A percentile compares a stretch with the other conserved stretches of the same genome.
These are phyloP conservation scores for Asarcornis scutulata DNA, from an alignment of 2,113 vertebrate genomes.

Conservation along the genomic window DNA sequence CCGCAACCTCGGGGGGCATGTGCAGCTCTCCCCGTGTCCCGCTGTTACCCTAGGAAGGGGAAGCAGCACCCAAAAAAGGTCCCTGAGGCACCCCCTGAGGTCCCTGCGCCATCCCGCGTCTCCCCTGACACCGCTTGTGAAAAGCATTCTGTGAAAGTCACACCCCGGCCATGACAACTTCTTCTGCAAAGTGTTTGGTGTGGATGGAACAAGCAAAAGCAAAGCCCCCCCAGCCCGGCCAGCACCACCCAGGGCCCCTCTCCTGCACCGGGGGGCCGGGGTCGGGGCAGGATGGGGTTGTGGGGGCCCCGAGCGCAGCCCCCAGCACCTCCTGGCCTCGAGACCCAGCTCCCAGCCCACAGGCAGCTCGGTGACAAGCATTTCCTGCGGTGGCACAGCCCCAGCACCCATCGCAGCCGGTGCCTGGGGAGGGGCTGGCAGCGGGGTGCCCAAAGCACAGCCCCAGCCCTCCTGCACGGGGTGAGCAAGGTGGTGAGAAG, in stretches of 20 bases:
- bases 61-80: background rate
- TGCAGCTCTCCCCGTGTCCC: accelerated
- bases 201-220: background rate
- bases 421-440: background rate
- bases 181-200: background rate
- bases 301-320: accelerated
- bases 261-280: background rate
- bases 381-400: background rate
- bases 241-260: background rate
- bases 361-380: accelerated
- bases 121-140: accelerated
- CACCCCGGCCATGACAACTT: accelerated
- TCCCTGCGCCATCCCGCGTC: accelerated
- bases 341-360: background rate
- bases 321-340: background rate
- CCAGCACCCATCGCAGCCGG: background rate
- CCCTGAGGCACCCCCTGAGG: too few species aligned
- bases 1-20: accelerated
- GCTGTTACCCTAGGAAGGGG: background rate
- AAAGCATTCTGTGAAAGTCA: accelerated
- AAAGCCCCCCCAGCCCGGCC: background rate
- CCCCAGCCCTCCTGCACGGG: accelerated
- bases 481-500: accelerated
- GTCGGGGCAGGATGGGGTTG: background rate
- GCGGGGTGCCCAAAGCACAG: background rate